Conservation (phyloP, 2,888 invertebrate species). For the Escarpia spicata region DNA sequence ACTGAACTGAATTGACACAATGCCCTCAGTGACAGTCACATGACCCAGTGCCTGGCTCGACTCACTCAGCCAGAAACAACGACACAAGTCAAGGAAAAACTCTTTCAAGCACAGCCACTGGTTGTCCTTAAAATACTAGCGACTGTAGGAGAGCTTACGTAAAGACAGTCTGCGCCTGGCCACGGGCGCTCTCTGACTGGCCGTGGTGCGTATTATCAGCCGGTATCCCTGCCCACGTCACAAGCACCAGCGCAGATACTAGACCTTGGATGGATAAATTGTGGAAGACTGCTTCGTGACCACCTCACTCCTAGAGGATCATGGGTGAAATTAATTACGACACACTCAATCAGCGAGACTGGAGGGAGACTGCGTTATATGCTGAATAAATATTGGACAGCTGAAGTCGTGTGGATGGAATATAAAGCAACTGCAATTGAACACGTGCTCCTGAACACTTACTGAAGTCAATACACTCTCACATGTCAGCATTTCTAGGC, state of each 20-base stretch:
- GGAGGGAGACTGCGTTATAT: not conserved
- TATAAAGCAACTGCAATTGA: not conserved
- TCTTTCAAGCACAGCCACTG: not conserved
- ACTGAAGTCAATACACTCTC: not conserved
- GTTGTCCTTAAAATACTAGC: not conserved
- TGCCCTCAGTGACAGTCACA: not conserved
- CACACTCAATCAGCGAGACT: not conserved
- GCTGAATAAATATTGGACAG: not conserved
- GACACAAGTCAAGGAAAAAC: not conserved
- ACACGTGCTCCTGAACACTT: not conserved
- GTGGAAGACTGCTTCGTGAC: not conserved
- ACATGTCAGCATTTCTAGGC: not conserved
- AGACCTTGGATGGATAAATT: not conserved
- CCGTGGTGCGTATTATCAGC: not conserved
- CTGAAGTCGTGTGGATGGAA: not conserved
- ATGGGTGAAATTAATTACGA: not conserved
- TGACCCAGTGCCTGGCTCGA: not conserved
- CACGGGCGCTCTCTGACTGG: not conserved
- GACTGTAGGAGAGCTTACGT: not conserved
- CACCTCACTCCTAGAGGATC: not conserved
- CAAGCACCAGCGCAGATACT: not conserved
- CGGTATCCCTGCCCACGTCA: not conserved
- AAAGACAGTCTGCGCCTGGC: not conserved
- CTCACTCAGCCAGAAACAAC: not conserved
- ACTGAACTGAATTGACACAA: not conserved